Conservation (phyloP, 2,888 invertebrate species). For the Entomobrya proxima region DNA sequence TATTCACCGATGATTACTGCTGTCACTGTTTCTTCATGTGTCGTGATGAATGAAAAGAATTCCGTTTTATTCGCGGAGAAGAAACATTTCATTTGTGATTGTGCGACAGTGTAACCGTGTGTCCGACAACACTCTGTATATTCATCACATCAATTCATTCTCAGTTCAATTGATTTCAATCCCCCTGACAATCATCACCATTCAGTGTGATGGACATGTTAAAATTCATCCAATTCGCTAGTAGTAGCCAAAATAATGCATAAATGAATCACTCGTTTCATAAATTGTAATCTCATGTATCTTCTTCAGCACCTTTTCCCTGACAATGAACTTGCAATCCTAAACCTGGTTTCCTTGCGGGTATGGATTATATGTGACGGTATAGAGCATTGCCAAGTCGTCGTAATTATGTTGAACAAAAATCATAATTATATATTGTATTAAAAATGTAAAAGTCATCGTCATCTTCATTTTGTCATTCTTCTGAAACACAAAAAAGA, state of each 20-base stretch:
- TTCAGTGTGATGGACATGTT: neutral
- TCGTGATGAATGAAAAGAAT: neutral
- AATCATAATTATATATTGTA: constrained; percentile 24
- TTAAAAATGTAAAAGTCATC: constrained; percentile 33
- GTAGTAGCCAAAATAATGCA: constrained; percentile 1
- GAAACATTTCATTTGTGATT: constrained; percentile 25
- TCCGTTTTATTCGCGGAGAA: neutral
- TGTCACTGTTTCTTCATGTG: neutral
- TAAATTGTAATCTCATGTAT: neutral
- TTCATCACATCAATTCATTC: neutral
- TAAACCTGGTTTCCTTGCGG: too few species aligned
- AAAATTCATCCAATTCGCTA: neutral
- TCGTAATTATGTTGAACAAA: constrained; percentile 37
- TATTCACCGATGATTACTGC: neutral
- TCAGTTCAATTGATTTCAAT: neutral
- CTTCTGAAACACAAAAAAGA: neutral
- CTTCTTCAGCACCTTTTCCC: neutral
- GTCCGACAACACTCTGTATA: neutral
- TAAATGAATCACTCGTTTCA: neutral
- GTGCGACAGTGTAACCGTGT: constrained; percentile 5
- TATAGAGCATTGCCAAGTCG: constrained; percentile 1
- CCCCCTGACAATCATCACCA: neutral
- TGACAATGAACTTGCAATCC: constrained; percentile 16
- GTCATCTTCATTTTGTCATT: neutral
- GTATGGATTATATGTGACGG: too few species aligned